Conservation (phyloP, 2,797 vertebrate species). For the Hipposideros larvatus region DNA sequence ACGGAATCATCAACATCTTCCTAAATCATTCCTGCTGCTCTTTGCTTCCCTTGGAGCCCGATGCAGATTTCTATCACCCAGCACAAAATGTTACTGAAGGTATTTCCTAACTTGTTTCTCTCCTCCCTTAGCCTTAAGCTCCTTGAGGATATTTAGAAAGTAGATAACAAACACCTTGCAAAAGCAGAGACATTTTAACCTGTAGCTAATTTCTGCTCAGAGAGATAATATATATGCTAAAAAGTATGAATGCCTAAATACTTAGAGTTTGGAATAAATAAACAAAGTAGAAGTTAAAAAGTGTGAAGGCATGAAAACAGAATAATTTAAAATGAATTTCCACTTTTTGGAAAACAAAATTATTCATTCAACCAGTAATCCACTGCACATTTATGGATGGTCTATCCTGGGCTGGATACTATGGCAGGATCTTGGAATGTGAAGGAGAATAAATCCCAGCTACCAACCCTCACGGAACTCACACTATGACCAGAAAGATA, state of each 20-base stretch:
- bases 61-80: neutral
- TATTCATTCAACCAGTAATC: neutral
- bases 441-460: neutral
- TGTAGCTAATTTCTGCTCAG: constrained; percentile 65
- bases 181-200: constrained; percentile 61
- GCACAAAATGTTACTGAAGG: constrained; percentile 3
- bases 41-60: neutral
- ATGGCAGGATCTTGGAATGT: neutral
- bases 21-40: neutral
- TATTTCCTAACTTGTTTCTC: constrained; percentile 19
- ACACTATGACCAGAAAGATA: neutral
- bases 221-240: constrained; percentile 75
- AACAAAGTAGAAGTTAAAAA: constrained; percentile 15
- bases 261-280: constrained; percentile 48
- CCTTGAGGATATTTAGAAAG: neutral
- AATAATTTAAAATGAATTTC: neutral
- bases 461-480: neutral
- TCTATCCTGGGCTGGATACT: neutral
- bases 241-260: constrained; percentile 56
- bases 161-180: constrained; percentile 54
- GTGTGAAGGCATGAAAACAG: neutral
- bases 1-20: neutral
- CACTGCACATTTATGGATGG: neutral
- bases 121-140: constrained; percentile 42
- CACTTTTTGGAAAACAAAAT: neutral